Percentiles rank a stretch among this genome's conserved stretches.
Evolutionary conservation across 1,140 invertebrate species (phyloP).

Genomic region (Tetraneura akinire): DNA sequence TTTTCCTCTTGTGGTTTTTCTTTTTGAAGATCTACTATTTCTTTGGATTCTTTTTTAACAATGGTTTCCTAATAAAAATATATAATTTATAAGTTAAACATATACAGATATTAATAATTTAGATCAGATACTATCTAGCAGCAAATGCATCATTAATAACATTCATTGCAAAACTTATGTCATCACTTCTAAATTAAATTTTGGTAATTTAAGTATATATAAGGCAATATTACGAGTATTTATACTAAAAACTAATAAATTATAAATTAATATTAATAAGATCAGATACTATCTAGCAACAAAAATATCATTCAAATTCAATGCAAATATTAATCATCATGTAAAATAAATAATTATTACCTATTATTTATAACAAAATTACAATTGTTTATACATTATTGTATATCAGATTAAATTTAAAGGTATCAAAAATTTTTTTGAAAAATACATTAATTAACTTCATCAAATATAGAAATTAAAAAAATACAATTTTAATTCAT

Average conservation of each 20-base stretch:
- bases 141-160: slow-evolving; percentile 9
- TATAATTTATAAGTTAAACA: background rate
- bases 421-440: too few relatives aligned
- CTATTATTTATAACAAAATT: too few relatives aligned
- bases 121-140: slow-evolving; percentile 37
- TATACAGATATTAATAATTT: background rate
- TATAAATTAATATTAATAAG: background rate
- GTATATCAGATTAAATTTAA: too few relatives aligned
- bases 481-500: background rate
- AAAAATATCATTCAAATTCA: background rate
- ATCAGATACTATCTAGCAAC: slow-evolving; percentile 34
- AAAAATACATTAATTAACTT: too few relatives aligned
- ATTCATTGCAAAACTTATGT: slow-evolving; percentile 1
- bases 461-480: too few relatives aligned
- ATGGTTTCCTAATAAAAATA: slow-evolving; percentile 49
- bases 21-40: slow-evolving; percentile 57
- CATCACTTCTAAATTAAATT: background rate
- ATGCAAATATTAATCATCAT: background rate
- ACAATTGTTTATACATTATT: too few relatives aligned
- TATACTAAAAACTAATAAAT: background rate
- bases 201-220: too few relatives aligned
- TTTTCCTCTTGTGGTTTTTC: slow-evolving; percentile 59
- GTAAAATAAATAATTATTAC: too few relatives aligned
- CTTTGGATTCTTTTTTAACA: slow-evolving; percentile 59
- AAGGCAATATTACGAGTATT: too few relatives aligned